A percentile compares a stretch with the other conserved stretches of the same genome.
These are phyloP conservation scores for Caenorhabditis sulstoni DNA, from an alignment of 2,888 invertebrate species.

Conservation along the genomic window DNA sequence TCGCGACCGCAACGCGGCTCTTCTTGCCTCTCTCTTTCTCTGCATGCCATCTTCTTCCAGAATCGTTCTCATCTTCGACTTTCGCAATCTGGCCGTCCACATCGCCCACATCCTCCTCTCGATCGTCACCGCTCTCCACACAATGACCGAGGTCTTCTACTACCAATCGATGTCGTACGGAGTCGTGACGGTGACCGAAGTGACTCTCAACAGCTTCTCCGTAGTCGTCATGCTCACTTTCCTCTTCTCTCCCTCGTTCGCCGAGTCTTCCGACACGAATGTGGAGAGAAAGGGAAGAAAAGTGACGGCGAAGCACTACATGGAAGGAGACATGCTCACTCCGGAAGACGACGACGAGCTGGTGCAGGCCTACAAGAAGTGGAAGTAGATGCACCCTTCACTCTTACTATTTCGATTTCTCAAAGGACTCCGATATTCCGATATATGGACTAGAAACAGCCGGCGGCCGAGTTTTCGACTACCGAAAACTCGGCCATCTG, in stretches of 20 bases:
- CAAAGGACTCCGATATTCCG: too few relatives aligned
- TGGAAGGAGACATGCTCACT: conserved; percentile 54
- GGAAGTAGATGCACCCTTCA: conserved; percentile 27
- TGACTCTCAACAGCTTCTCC: conserved; percentile 59
- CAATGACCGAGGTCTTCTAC: conserved; percentile 60
- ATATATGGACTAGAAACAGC: too few relatives aligned
- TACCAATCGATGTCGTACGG: conserved; percentile 57
- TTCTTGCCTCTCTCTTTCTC: not conserved
- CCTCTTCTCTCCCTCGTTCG: conserved; percentile 23
- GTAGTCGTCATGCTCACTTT: conserved; percentile 48
- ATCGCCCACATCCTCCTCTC: conserved; percentile 56
- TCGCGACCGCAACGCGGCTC: too few relatives aligned
- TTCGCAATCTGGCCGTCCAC: conserved; percentile 49
- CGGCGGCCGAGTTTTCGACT: too few relatives aligned
- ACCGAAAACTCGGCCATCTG: too few relatives aligned
- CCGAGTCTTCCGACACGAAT: not conserved
- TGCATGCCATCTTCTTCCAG: conserved; percentile 15
- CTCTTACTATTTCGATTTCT: too few relatives aligned
- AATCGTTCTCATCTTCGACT: conserved; percentile 57
- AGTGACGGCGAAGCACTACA: conserved; percentile 55
- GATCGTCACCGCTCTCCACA: conserved; percentile 42
- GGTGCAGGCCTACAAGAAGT: conserved; percentile 53
- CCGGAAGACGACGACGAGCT: conserved; percentile 57
- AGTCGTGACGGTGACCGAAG: conserved; percentile 57
- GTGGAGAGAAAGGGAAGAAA: conserved; percentile 27